Percentiles rank a stretch among this genome's conserved stretches.
Evolutionary conservation across 2,113 vertebrate species (phyloP).

Genomic region (Muntiacus reevesi): DNA sequence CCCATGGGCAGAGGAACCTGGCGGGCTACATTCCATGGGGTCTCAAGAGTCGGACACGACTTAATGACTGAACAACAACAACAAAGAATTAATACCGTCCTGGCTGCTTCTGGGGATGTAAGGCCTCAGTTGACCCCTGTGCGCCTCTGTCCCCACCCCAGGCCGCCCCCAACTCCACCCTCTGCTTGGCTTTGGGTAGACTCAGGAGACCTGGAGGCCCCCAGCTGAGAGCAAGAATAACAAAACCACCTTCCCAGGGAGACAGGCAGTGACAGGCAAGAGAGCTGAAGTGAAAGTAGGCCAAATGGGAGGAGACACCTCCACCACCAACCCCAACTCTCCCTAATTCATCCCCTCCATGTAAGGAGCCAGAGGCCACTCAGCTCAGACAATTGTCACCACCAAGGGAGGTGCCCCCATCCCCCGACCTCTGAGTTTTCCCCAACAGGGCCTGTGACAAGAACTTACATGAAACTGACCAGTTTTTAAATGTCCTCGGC

Average conservation of each 20-base stretch:
- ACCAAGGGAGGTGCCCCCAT: background rate
- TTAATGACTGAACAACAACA: background rate
- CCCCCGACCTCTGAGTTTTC: accelerated
- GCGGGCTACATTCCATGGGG: accelerated
- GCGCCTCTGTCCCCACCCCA: background rate
- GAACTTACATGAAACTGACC: background rate
- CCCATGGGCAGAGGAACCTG: background rate
- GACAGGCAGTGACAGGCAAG: background rate
- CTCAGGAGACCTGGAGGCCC: background rate
- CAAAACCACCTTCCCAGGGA: background rate
- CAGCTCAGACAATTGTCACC: background rate
- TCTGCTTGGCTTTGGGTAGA: background rate
- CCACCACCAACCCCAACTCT: background rate
- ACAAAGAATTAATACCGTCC: background rate
- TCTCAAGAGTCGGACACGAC: background rate
- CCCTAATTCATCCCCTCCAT: background rate
- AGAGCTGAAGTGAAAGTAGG: background rate
- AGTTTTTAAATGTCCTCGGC: background rate
- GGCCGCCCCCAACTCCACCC: accelerated
- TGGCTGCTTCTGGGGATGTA: background rate
- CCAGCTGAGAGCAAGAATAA: background rate
- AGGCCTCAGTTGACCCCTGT: background rate
- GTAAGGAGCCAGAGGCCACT: background rate
- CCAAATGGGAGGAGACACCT: background rate
- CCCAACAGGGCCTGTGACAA: background rate